Conservation (phyloP, 2,113 vertebrate species). For the Vidua macroura region DNA sequence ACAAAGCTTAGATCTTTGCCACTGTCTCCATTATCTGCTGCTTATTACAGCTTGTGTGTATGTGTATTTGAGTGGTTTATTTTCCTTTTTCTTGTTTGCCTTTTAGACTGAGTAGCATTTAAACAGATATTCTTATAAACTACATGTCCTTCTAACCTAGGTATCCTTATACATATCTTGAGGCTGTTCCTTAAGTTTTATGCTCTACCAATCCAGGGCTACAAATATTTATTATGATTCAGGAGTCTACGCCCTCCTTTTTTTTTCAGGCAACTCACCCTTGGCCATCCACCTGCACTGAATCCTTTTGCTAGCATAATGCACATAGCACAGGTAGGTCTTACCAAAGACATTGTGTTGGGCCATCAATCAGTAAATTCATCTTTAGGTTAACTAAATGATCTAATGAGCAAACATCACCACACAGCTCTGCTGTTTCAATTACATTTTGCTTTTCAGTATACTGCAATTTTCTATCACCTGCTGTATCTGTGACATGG, state of each 20-base stretch:
- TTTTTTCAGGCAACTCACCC: background rate
- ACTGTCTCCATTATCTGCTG: background rate
- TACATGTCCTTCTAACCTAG: background rate
- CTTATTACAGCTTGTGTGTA: too few relatives aligned
- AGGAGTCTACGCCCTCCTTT: background rate
- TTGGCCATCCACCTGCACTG: background rate
- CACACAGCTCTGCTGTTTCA: background rate
- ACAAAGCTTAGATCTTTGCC: background rate
- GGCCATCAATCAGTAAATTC: background rate
- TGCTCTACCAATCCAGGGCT: background rate
- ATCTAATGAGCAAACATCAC: background rate
- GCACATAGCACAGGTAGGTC: background rate
- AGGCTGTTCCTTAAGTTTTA: background rate
- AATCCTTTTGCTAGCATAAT: background rate
- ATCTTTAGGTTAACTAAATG: background rate
- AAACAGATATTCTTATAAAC: background rate
- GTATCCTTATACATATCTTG: background rate
- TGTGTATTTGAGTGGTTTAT: background rate
- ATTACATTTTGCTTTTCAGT: background rate
- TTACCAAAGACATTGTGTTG: background rate
- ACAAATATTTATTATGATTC: background rate
- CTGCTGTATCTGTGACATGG: background rate
- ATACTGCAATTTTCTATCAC: background rate
- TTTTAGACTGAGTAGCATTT: background rate
- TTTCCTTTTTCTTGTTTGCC: background rate